Percentiles rank a stretch among this genome's conserved stretches.
Conservation (phyloP, 2,797 vertebrate genomes). For the Melanotaenia pygmaea region DNA sequence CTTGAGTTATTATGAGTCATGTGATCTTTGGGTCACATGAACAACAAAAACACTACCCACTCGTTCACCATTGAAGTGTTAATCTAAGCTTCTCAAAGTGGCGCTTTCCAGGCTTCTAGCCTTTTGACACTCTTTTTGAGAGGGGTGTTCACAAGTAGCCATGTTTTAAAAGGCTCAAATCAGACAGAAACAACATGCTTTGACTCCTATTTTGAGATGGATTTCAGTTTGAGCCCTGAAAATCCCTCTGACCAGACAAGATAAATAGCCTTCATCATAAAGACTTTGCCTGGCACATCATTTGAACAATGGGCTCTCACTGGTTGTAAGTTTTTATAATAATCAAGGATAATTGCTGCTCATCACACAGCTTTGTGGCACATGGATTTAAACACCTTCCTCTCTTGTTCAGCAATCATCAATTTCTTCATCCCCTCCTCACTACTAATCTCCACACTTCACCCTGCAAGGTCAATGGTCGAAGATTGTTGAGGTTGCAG, state of each 20-base stretch:
- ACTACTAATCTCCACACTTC: conserved; percentile 29
- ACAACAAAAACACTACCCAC: neutral
- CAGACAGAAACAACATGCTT: conserved; percentile 27
- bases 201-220: conserved; percentile 27
- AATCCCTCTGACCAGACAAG: conserved; percentile 56
- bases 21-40: conserved; percentile 5
- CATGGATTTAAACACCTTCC: conserved; percentile 31
- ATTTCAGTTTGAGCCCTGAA: conserved; percentile 47
- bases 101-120: conserved; percentile 16
- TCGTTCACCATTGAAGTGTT: conserved; percentile 14
- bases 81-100: conserved; percentile 20
- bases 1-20: neutral
- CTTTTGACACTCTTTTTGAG: conserved; percentile 7
- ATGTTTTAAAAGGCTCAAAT: neutral
- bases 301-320: conserved; percentile 16
- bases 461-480: conserved; percentile 43
- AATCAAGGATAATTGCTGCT: conserved; percentile 49
- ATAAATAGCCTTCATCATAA: conserved; percentile 40
- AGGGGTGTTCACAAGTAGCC: conserved; percentile 9
- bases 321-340: conserved; percentile 31
- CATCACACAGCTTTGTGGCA: conserved; percentile 29
- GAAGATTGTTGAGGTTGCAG: conserved; percentile 26
- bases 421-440: conserved; percentile 27
- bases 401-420: conserved; percentile 39
- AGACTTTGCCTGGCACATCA: conserved; percentile 8